Conservation (phyloP, 2,113 vertebrate species). For the Hemichromis elongatus region DNA sequence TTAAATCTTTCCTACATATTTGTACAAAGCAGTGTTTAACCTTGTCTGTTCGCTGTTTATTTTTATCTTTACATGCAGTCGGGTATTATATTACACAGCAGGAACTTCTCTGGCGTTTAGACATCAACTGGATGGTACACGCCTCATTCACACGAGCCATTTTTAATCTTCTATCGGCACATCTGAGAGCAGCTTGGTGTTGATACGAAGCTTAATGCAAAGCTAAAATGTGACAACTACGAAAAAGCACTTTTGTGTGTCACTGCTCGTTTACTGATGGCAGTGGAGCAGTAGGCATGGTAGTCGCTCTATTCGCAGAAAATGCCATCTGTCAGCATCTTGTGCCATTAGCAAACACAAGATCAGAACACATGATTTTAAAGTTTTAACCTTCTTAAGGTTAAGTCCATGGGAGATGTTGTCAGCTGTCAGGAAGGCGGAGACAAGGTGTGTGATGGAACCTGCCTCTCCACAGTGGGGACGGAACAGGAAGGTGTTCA, state of each 20-base stretch:
- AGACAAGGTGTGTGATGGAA: conserved; percentile 96
- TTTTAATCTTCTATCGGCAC: background rate
- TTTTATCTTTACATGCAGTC: background rate
- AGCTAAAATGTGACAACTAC: background rate
- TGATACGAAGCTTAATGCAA: background rate
- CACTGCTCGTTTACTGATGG: background rate
- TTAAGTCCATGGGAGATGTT: conserved; percentile 98
- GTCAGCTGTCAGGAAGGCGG: conserved; percentile 92
- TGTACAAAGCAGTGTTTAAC: background rate
- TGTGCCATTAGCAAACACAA: background rate
- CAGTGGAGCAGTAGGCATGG: no score
- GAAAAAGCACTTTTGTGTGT: background rate
- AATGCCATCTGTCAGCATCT: background rate
- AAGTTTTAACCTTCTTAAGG: conserved; percentile 86
- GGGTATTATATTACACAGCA: background rate
- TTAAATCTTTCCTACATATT: background rate
- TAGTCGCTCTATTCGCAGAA: background rate
- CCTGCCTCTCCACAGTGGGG: conserved; percentile 97
- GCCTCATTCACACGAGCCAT: background rate
- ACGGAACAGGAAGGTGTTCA: conserved; percentile 93
- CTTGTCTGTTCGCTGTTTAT: background rate
- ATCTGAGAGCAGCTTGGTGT: background rate
- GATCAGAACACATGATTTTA: background rate
- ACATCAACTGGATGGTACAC: background rate
- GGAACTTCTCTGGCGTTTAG: background rate